These are phyloP conservation scores for Rhysida immarginata DNA, from an alignment of 1,140 invertebrate species.

Conservation along the genomic window DNA sequence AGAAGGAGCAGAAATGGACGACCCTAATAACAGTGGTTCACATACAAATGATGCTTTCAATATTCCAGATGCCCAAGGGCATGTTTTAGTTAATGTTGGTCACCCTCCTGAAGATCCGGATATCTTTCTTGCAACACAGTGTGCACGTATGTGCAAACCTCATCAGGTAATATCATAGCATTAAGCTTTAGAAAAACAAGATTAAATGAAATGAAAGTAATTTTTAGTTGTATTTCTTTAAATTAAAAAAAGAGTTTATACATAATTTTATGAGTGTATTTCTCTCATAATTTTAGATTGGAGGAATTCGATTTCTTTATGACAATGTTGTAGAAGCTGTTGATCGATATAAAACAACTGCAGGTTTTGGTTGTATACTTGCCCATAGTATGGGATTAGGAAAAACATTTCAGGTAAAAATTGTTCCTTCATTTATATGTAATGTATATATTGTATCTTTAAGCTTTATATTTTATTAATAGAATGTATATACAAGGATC, in stretches of 20 bases:
- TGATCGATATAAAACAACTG: conserved; percentile 68
- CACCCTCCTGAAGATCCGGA: conserved; percentile 83
- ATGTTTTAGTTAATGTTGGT: conserved; percentile 89
- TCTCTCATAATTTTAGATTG: conserved; percentile 76
- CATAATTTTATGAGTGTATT: too few relatives aligned
- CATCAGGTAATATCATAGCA: too few relatives aligned
- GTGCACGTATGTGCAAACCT: conserved; percentile 83
- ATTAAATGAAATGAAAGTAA: too few relatives aligned
- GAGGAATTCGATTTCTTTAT: conserved; percentile 87
- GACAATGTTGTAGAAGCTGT: conserved; percentile 92
- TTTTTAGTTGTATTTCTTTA: too few relatives aligned
- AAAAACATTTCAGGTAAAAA: conserved; percentile 79
- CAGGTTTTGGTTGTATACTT: conserved; percentile 91
- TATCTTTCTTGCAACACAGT: conserved; percentile 83
- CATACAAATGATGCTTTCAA: conserved; percentile 55
- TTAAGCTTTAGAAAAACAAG: too few relatives aligned
- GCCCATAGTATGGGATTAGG: conserved; percentile 98
- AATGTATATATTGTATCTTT: too few relatives aligned
- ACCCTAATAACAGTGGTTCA: conserved; percentile 36
- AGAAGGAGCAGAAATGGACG: conserved; percentile 46
- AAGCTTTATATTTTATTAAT: too few relatives aligned
- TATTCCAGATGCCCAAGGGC: conserved; percentile 73
- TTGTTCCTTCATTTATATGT: too few relatives aligned
- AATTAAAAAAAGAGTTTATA: too few relatives aligned
- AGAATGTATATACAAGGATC: too few relatives aligned